Conservation (phyloP, 2,797 vertebrate genomes). For the Sebastes vulpes region DNA sequence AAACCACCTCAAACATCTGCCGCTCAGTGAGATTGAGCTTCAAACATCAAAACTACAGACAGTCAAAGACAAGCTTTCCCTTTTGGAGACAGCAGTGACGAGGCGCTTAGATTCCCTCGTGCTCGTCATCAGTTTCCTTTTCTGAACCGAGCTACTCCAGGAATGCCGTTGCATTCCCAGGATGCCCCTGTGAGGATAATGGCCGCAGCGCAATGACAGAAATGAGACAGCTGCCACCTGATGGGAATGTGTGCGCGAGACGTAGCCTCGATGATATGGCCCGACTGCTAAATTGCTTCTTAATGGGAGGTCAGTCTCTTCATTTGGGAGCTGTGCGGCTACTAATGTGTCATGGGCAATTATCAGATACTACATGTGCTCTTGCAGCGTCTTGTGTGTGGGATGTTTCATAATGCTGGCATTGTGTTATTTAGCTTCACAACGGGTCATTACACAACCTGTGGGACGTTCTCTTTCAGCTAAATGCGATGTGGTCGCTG, state of each 20-base stretch:
- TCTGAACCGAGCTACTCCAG: constrained; percentile 22
- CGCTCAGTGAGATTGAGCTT: background rate
- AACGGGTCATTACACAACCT: constrained; percentile 46
- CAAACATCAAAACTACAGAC: constrained; percentile 21
- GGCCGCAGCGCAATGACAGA: constrained; percentile 32
- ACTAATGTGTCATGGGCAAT: constrained; percentile 55
- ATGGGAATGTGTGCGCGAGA: background rate
- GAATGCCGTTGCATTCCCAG: constrained; percentile 43
- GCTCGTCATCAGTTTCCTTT: constrained; percentile 10
- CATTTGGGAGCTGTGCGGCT: constrained; percentile 31
- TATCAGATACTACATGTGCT: constrained; percentile 51
- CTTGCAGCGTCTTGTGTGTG: constrained; percentile 31
- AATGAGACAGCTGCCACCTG: constrained; percentile 53
- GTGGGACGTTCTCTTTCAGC: constrained; percentile 31
- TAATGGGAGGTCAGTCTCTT: constrained; percentile 58
- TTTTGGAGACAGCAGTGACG: background rate
- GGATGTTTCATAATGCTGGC: constrained; percentile 44
- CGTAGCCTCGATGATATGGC: background rate
- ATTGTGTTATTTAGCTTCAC: constrained; percentile 38
- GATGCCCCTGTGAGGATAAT: constrained; percentile 44
- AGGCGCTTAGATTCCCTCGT: constrained; percentile 14
- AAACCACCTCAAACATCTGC: constrained; percentile 24
- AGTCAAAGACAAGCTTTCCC: constrained; percentile 18
- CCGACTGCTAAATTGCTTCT: constrained; percentile 36
- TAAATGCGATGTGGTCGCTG: constrained; percentile 30